Evolutionary conservation across 1,140 invertebrate species (phyloP).

Genomic region (Zaprionus kolodkinae): DNA sequence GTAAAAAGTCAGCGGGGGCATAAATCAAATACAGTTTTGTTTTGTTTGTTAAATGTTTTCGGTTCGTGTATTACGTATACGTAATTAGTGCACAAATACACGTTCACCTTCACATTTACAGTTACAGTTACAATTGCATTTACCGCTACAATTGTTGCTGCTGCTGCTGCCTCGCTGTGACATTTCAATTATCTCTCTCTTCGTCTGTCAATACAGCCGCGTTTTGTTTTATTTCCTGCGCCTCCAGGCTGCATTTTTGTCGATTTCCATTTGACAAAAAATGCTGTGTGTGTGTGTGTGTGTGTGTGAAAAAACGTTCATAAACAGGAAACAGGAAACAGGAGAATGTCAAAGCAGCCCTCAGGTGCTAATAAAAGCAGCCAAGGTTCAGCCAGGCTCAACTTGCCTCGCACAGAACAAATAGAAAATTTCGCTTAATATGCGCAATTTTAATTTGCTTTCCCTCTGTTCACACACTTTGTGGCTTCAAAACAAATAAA

Average conservation of each 20-base stretch:
- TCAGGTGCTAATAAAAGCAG: slow-evolving; percentile 6
- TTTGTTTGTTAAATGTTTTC: slow-evolving; percentile 9
- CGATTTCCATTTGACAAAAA: slow-evolving; percentile 3
- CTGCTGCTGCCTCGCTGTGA: background rate
- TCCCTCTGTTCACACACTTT: slow-evolving; percentile 19
- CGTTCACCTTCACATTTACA: background rate
- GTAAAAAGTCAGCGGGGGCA: slow-evolving; percentile 21
- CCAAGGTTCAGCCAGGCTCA: background rate
- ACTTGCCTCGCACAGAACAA: slow-evolving; percentile 23
- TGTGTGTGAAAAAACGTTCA: background rate
- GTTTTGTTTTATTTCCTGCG: background rate
- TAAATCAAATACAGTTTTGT: slow-evolving; percentile 20
- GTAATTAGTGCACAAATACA: slow-evolving; percentile 6
- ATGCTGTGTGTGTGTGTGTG: background rate
- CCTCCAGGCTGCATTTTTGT: background rate
- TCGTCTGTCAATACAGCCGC: background rate
- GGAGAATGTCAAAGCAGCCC: background rate
- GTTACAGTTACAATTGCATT: slow-evolving; percentile 16
- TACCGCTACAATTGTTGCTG: background rate
- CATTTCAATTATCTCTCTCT: slow-evolving; percentile 9
- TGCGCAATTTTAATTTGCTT: slow-evolving; percentile 44
- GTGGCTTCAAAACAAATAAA: slow-evolving; percentile 41
- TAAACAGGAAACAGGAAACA: background rate
- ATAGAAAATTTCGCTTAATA: slow-evolving; percentile 53
- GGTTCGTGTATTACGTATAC: background rate